phyloP scores from a whole-genome alignment of 2,888 invertebrate species.

The Hipparchia semele region DNA sequence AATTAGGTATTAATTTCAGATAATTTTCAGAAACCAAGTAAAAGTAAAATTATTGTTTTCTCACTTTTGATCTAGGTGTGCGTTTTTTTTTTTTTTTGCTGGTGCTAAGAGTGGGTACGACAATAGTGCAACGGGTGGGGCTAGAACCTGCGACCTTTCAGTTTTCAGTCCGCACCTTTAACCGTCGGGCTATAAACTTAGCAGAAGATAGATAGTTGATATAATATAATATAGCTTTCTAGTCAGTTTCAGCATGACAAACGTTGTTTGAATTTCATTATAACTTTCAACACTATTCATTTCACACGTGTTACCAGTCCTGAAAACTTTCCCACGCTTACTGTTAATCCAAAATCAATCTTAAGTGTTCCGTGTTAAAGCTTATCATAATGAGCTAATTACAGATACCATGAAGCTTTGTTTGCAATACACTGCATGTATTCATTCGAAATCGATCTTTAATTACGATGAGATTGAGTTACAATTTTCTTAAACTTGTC shows the following conservation, averaged over 20 bases:
- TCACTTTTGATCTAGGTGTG: too few species aligned
- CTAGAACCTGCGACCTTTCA: too few species aligned
- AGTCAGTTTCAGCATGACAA: slow-evolving; percentile 2
- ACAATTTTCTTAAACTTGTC: neutral
- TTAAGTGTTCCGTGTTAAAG: neutral
- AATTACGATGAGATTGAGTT: neutral
- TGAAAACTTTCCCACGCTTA: slow-evolving; percentile 10
- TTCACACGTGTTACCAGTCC: slow-evolving; percentile 2
- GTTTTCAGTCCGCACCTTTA: too few species aligned
- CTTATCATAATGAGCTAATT: neutral
- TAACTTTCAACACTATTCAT: neutral
- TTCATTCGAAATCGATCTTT: neutral
- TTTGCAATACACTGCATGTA: slow-evolving; percentile 2
- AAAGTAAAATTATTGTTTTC: too few species aligned
- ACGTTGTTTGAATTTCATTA: slow-evolving; percentile 13
- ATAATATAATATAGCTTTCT: too few species aligned
- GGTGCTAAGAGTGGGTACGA: too few species aligned
- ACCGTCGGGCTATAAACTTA: neutral
- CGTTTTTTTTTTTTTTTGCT: too few species aligned
- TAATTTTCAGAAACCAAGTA: too few species aligned
- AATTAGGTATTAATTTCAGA: too few species aligned
- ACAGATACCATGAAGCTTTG: neutral
- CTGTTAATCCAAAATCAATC: neutral
- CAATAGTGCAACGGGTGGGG: too few species aligned
- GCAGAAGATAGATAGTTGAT: too few species aligned